A percentile compares a stretch with the other conserved stretches of the same genome.
These are phyloP conservation scores for Cecropterus lyciades DNA, from an alignment of 1,140 invertebrate species.

Conservation along the genomic window DNA sequence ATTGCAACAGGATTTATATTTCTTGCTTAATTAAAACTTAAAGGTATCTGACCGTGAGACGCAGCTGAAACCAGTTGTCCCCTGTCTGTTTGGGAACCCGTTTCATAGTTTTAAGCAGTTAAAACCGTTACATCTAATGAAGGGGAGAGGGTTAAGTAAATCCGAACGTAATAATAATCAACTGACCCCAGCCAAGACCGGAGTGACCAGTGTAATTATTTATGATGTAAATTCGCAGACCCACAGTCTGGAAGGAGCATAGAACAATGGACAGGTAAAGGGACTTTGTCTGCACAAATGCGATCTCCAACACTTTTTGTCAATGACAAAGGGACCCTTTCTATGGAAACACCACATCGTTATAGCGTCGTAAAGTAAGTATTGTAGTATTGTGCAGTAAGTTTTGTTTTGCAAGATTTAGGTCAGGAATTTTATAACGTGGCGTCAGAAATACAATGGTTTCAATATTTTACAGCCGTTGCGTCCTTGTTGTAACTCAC, in stretches of 20 bases:
- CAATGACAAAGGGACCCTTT: slow-evolving; percentile 80
- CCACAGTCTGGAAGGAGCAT: slow-evolving; percentile 69
- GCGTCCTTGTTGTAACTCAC: slow-evolving; percentile 30
- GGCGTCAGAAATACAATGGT: slow-evolving; percentile 67
- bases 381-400: slow-evolving; percentile 78
- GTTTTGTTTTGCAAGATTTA: slow-evolving; percentile 80
- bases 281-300: slow-evolving; percentile 74
- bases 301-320: slow-evolving; percentile 77
- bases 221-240: slow-evolving; percentile 73
- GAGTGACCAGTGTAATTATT: slow-evolving; percentile 78
- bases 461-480: slow-evolving; percentile 59
- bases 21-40: slow-evolving; percentile 69
- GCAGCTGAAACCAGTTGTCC: slow-evolving; percentile 68
- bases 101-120: slow-evolving; percentile 82
- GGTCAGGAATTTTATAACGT: slow-evolving; percentile 79
- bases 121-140: slow-evolving; percentile 84
- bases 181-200: slow-evolving; percentile 72
- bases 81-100: slow-evolving; percentile 72
- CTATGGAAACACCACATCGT: slow-evolving; percentile 82
- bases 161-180: slow-evolving; percentile 73
- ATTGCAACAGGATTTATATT: slow-evolving; percentile 5
- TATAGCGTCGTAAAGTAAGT: slow-evolving; percentile 79
- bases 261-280: slow-evolving; percentile 77
- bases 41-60: slow-evolving; percentile 73
- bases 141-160: slow-evolving; percentile 78